These are phyloP conservation scores for Cololabis saira DNA, from an alignment of 2,113 vertebrate genomes.

Conservation along the genomic window DNA sequence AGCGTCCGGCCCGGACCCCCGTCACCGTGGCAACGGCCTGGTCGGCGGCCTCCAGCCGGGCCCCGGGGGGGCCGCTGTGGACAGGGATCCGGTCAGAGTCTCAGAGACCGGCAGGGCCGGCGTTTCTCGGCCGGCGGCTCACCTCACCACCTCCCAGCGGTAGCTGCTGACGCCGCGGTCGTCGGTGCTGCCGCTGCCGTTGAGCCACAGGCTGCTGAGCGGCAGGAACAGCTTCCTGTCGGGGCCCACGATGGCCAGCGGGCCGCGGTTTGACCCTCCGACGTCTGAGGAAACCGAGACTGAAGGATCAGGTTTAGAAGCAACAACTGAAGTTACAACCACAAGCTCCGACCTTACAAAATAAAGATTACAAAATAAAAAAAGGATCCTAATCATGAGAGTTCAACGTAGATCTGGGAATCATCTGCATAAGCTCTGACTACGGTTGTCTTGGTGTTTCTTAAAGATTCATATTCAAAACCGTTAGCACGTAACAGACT, in stretches of 20 bases:
- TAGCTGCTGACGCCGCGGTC: conserved; percentile 86
- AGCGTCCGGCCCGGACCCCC: conserved; percentile 83
- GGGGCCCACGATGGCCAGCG: conserved; percentile 84
- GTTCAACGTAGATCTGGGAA: no score
- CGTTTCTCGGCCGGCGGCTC: background rate
- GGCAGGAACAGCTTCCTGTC: conserved; percentile 86
- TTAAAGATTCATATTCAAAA: no score
- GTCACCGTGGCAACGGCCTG: conserved; percentile 81
- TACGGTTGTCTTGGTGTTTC: no score
- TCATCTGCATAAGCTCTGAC: no score
- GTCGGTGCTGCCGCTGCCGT: conserved; percentile 87
- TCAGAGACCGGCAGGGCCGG: background rate
- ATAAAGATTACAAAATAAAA: no score
- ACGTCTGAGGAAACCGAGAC: conserved; percentile 53
- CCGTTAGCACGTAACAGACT: no score
- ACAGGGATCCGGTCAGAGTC: no score
- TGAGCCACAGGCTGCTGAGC: conserved; percentile 76
- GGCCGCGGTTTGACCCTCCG: conserved; percentile 77
- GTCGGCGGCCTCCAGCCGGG: conserved; percentile 80
- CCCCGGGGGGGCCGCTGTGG: conserved; percentile 84
- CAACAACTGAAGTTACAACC: no score
- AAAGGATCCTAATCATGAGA: no score
- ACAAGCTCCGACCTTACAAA: no score
- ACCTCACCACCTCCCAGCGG: conserved; percentile 58
- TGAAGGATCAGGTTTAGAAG: no score